A percentile compares a stretch with the other conserved stretches of the same genome.
Evolutionary conservation across 2,113 vertebrate genomes (phyloP).

Genomic region (Cavia porcellus): DNA sequence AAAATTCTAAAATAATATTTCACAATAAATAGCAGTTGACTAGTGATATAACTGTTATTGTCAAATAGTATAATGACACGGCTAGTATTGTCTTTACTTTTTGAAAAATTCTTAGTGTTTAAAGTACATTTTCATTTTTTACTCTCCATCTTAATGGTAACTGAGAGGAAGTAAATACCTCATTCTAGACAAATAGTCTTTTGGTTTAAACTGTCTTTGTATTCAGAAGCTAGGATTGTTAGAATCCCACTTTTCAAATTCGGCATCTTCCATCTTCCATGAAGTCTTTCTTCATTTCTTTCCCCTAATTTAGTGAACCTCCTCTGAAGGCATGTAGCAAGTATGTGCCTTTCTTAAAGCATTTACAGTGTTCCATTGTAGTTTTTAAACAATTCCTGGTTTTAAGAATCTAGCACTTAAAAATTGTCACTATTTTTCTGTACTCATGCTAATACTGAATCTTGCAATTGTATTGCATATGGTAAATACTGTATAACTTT

Average conservation of each 20-base stretch:
- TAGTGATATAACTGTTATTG: background rate
- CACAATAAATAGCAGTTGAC: background rate
- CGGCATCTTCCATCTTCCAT: background rate
- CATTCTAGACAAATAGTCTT: background rate
- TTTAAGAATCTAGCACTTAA: background rate
- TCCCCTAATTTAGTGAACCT: background rate
- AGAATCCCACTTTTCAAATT: background rate
- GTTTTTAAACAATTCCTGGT: background rate
- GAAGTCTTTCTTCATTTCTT: background rate
- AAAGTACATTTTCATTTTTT: constrained; percentile 27
- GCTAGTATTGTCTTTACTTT: background rate
- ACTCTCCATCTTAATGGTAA: background rate
- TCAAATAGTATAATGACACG: background rate
- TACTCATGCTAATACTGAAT: background rate
- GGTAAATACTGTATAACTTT: background rate
- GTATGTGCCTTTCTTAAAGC: background rate
- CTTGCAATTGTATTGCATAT: background rate
- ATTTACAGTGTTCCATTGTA: background rate
- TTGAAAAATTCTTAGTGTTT: constrained; percentile 42
- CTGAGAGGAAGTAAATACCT: background rate
- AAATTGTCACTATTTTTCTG: constrained; percentile 8
- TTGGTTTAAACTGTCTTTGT: constrained; percentile 30
- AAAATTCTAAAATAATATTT: constrained; percentile 9
- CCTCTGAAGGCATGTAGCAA: background rate
- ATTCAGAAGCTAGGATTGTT: background rate